Base-by-base conservation (phyloP, 1,140 invertebrate genomes). In the Listronotus oregonensis region DNA sequence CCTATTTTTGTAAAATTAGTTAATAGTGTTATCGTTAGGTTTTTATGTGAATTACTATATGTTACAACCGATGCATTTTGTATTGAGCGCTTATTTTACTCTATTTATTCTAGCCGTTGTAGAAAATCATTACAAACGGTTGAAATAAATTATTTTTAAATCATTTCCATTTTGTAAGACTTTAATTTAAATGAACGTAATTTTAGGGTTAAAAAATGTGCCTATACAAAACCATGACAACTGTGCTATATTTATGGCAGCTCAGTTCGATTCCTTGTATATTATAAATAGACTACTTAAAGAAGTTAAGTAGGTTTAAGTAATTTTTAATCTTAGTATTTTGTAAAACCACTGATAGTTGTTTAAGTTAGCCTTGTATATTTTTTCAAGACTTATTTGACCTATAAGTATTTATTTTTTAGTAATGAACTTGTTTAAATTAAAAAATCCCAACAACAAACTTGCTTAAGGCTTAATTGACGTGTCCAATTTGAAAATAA, bases 1-100 rank as follows among this genome's bases (percentile, higher is more conserved):
- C 54, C 54, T 56, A 56, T 56, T 56, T 56, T 56, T 56, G 54
- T 56, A 56, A 56, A 12, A 56, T 56, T 56, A 56, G 40, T 56
- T 56, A 56, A 43, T 37, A 56, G 11, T 21, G 37, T 54, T 54
- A 54, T 31, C 51, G 6, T 39, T 56, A 43, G 40, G 54, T 43
- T 56, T 43, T 56, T 15, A 39, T 40, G 12, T 43, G 18, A 42
- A 11, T 56, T 31, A 31, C 10, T 11, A n/a, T 49, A 11, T 46
- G 49, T 18, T 18, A n/a, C 5, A 55, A 39, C 32, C 8, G 51
- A 55, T 55, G 51, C 51, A 55, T 55, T 55, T 27, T 27, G 21
- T 55, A 55, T 11, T 11, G 12, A 32, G 12, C 9, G 21, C 12
- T 18, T 18, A 6, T n/a, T 15, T 49, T 11, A 11, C 12, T 17